A percentile compares a stretch with the other conserved stretches of the same genome.
These are phyloP conservation scores for Venusia cambrica DNA, from an alignment of 2,888 invertebrate genomes.

Conservation along the genomic window DNA sequence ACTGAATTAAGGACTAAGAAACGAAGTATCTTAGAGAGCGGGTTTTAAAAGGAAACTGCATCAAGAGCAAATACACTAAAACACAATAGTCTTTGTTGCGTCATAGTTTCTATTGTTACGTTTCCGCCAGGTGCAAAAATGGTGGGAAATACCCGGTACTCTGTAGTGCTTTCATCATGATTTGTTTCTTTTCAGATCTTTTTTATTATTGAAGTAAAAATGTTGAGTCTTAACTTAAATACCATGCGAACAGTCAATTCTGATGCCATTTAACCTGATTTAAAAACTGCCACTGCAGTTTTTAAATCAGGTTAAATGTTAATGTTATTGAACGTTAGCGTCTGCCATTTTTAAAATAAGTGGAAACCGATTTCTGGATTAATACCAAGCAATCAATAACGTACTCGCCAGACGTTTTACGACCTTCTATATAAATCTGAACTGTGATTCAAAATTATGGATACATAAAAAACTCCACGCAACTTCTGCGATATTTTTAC, in stretches of 20 bases:
- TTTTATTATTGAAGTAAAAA: too few species aligned
- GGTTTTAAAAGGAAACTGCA: conserved; percentile 48
- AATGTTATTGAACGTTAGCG: conserved; percentile 11
- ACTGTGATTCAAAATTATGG: conserved; percentile 5
- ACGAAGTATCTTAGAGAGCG: conserved; percentile 19
- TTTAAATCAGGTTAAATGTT: too few species aligned
- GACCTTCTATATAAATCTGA: conserved; percentile 7
- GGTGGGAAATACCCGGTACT: too few species aligned
- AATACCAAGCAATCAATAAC: conserved; percentile 15
- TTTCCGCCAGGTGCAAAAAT: conserved; percentile 24
- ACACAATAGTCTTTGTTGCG: conserved; percentile 54
- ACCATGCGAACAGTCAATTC: too few species aligned
- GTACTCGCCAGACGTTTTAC: not conserved
- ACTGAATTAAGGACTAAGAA: conserved; percentile 33
- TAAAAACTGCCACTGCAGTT: too few species aligned
- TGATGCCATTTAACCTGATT: too few species aligned
- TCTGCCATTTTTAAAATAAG: conserved; percentile 19
- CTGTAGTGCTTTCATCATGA: not conserved
- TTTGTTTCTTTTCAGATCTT: too few species aligned
- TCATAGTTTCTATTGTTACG: conserved; percentile 29
- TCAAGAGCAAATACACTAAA: conserved; percentile 21
- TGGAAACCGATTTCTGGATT: conserved; percentile 12
- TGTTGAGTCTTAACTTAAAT: too few species aligned
- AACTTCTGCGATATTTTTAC: too few species aligned
- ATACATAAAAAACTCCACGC: too few species aligned